Base-by-base conservation (phyloP, 2,113 vertebrate genomes). In the Zeus faber region DNA sequence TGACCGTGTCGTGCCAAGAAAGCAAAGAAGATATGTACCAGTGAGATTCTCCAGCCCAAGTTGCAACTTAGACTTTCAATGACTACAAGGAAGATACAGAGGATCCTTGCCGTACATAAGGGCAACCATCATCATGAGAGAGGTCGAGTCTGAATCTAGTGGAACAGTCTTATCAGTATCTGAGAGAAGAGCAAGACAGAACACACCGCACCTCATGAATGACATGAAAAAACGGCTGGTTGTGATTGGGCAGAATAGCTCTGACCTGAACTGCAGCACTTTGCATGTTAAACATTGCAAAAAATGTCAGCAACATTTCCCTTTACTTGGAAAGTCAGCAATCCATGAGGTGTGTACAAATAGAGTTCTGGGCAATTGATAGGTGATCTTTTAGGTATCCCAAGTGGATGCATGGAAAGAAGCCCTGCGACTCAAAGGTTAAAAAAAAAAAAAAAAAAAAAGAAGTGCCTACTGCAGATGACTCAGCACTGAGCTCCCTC, bases 381-480 rank as follows among this genome's bases (percentile, higher is more conserved):
- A 40, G 18, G 44, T 60, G 60, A 72, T 51, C 58, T 68, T 67
- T 76, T 65, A 74, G 75, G 63, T 76, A 62, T 65, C 13, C 33
- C 33, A 2, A 37, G n/a, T 11, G 33, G 5, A 14, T 65, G 67
- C 62, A 77, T 64, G 72, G 64, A 69, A 77, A 54, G 72, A 75
- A 65, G 72, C 49, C 58, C 48, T 62, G 69, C n/a, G n/a, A n/a
- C n/a, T n/a, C n/a, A n/a, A n/a, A n/a, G n/a, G n/a, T n/a, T n/a
- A n/a, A n/a, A n/a, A n/a, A n/a, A n/a, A n/a, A n/a, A 84, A 58
- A 60, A 57, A 82, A 82, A 85, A 58, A 71, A 79, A 70, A 77
- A 79, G 82, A 91, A 91, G 89, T 91, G 90, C 90, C 90, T 91
- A 86, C 53, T 72, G 82, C 58, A 77, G 77, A 82, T 53, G 22